A percentile compares a stretch with the other conserved stretches of the same genome.
Evolutionary conservation across 2,888 invertebrate species (phyloP).

Genomic region (Polyommatus icarus): DNA sequence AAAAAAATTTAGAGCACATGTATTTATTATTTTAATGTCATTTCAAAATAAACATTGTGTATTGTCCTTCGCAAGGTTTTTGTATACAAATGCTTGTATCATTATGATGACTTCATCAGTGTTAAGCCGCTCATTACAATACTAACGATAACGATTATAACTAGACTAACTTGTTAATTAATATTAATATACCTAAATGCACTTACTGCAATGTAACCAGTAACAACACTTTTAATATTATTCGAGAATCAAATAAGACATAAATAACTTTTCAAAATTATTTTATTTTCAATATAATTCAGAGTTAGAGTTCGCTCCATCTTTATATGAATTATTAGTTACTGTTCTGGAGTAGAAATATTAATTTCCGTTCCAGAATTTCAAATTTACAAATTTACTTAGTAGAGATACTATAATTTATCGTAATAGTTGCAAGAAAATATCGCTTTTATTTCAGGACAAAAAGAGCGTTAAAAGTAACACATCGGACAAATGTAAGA

Average conservation of each 20-base stretch:
- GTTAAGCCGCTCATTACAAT: not conserved
- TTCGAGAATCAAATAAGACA: not conserved
- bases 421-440: not conserved
- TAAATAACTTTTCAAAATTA: not conserved
- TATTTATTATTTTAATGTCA: not conserved
- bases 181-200: not conserved
- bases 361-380: not conserved
- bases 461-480: conserved; percentile 73
- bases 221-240: not conserved
- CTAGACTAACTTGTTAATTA: conserved; percentile 1
- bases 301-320: not conserved
- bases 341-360: not conserved
- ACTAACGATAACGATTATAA: conserved; percentile 14
- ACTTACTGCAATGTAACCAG: no score
- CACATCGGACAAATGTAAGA: conserved; percentile 69
- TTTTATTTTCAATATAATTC: not conserved
- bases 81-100: conserved; percentile 1
- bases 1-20: not conserved
- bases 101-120: conserved; percentile 24
- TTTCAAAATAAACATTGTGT: not conserved
- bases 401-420: no score
- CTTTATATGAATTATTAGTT: not conserved
- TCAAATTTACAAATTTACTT: no score
- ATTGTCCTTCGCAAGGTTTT: conserved; percentile 22
- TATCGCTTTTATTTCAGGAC: conserved; percentile 58